Conservation (phyloP, 2,888 invertebrate species). For the Glaucopsyche alexis region DNA sequence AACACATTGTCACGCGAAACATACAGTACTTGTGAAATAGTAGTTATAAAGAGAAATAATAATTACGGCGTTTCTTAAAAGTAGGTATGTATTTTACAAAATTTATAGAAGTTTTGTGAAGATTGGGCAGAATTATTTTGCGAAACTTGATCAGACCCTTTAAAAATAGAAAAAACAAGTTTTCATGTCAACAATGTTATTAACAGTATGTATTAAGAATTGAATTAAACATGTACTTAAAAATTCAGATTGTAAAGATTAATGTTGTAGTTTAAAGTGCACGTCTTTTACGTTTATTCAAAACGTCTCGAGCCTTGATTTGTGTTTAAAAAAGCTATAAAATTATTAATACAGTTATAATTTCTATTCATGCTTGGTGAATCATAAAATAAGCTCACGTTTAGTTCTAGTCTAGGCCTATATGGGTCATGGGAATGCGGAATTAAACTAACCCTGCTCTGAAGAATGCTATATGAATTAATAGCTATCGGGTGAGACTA, state of each 20-base stretch:
- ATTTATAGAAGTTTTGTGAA: no score
- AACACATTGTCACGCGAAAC: slow-evolving; percentile 9
- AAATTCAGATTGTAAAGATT: neutral
- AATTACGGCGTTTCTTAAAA: neutral
- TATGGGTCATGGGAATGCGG: slow-evolving; percentile 40
- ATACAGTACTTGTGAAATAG: neutral
- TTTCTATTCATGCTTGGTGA: slow-evolving; percentile 17
- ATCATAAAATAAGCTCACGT: slow-evolving; percentile 18
- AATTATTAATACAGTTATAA: slow-evolving; percentile 11
- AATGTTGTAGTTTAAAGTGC: neutral
- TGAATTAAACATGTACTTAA: no score
- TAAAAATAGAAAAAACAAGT: no score
- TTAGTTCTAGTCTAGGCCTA: slow-evolving; percentile 29
- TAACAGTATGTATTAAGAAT: neutral
- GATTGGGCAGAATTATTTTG: no score
- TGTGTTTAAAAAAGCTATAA: neutral
- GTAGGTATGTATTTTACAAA: no score
- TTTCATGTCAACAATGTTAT: neutral
- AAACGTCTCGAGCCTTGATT: neutral
- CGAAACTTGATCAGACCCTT: no score
- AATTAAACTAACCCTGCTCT: slow-evolving; percentile 34
- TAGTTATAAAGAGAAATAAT: neutral
- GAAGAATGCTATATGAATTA: slow-evolving; percentile 3
- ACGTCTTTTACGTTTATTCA: neutral
- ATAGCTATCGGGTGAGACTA: neutral